These are phyloP conservation scores for Python bivittatus DNA, from an alignment of 2,113 vertebrate species.

Conservation along the genomic window DNA sequence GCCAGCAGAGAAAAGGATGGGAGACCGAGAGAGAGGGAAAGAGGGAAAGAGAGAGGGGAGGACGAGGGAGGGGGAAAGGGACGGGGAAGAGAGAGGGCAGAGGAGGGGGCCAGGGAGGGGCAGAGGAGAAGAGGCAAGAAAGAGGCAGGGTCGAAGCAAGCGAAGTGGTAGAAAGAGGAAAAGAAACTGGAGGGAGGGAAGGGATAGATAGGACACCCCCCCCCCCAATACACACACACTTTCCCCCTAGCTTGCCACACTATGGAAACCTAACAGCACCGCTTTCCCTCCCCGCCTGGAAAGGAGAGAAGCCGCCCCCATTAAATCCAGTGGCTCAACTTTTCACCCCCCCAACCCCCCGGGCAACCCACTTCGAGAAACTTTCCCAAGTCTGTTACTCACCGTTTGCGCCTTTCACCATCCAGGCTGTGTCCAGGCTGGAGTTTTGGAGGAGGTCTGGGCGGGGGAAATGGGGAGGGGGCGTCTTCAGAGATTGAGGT, in stretches of 20 bases:
- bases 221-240: neutral
- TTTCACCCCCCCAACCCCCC: no score
- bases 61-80: neutral
- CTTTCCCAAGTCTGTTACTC: constrained; percentile 10
- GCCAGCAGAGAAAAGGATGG: no score
- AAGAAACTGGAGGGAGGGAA: neutral
- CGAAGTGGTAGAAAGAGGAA: neutral
- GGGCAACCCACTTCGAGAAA: neutral
- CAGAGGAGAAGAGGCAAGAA: neutral
- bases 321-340: neutral
- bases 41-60: neutral
- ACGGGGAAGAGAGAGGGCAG: neutral
- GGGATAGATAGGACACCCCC: neutral
- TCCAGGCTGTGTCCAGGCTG: neutral
- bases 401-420: neutral
- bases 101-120: neutral
- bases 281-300: neutral
- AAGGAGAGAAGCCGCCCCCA: neutral
- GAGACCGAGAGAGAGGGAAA: no score
- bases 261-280: neutral
- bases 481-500: neutral
- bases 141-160: no score
- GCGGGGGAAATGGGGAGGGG: neutral
- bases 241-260: neutral
- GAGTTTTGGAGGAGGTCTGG: neutral